A percentile compares a stretch with the other conserved stretches of the same genome.
These are phyloP conservation scores for Leucophora obtusa DNA, from an alignment of 2,888 invertebrate species.

Conservation along the genomic window DNA sequence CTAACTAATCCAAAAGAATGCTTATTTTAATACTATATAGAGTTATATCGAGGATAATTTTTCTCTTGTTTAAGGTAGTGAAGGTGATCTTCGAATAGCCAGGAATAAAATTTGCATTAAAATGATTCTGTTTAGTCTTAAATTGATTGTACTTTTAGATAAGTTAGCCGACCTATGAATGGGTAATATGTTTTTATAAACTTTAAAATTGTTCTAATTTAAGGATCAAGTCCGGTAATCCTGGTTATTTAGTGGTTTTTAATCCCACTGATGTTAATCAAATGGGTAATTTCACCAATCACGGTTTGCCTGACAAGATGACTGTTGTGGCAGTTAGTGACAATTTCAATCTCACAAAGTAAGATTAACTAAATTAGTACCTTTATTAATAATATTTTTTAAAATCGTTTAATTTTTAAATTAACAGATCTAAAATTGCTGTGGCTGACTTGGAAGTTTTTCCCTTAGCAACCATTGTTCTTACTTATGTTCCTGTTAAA, in stretches of 20 bases:
- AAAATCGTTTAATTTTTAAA: constrained; percentile 15
- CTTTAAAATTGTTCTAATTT: not conserved
- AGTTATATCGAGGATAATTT: no score
- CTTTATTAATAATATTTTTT: not conserved
- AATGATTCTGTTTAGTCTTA: no score
- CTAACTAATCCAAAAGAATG: no score
- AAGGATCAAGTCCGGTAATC: constrained; percentile 86
- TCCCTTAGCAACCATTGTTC: constrained; percentile 82
- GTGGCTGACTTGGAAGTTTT: constrained; percentile 82
- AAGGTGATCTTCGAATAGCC: no score
- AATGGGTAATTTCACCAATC: constrained; percentile 81
- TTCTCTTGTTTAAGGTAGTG: no score
- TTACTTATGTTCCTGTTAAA: constrained; percentile 84
- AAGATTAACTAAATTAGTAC: constrained; percentile 51
- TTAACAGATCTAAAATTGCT: constrained; percentile 81
- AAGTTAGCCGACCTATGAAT: no score
- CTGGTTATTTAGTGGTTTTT: constrained; percentile 86
- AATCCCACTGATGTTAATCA: constrained; percentile 81
- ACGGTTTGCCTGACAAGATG: constrained; percentile 81
- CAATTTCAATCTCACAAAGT: constrained; percentile 78
- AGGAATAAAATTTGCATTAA: no score
- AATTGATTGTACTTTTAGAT: no score
- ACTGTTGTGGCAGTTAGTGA: constrained; percentile 82
- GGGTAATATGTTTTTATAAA: no score
- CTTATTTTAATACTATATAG: no score